Evolutionary conservation across 2,797 vertebrate genomes (phyloP), one percentile per base, ranked within the genome.

Genomic region (Rhinatrema bivittatum): DNA sequence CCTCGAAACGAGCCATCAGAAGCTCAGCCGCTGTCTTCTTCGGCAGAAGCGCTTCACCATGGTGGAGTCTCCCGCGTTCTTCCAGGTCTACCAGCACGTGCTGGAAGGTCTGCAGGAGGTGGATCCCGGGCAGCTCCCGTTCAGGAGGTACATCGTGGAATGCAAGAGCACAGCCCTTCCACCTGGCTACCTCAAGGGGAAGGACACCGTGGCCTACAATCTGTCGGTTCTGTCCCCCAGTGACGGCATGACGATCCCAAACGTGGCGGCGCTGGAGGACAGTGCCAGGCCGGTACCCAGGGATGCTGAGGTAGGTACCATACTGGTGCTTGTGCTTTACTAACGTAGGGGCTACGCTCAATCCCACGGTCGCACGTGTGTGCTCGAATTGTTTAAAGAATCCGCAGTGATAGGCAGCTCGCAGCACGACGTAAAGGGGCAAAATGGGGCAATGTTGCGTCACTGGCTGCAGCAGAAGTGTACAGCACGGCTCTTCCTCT

Each of bases 1-100:
- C 11, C 5, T 47, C 20, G 3, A 7, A 16, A 8, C 14, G 7
- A 26, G 14, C 13, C 34, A 39, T 19, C 2, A 10, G 9, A 10
- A 5, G 5, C 17, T 39, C n/a, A 10, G 19, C 16, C 3, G 9
- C 6, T 19, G 13, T n/a, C n/a, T n/a, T n/a, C 16, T 2, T 31
- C 24, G 16, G 20, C 4, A 16, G 9, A 5, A 41, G 35, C 4
- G 3, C 10, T 52, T 52, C 42, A 16, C 10, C 21, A 52, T 52
- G 42, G 26, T 47, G 14, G 49, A 52, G 32, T 44, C 49, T 8
- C 35, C 42, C 2, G 36, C 42, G 9, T 52, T 32, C 31, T 47
- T 47, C 2, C 49, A 47, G n/a, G 10, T 42, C n/a, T 47, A 52
- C 15, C 36, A 36, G 4, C 21, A 47, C 10, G 49, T 52, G 20